Evolutionary conservation across 2,888 invertebrate species (phyloP).

Genomic region (Drosophila atripex): DNA sequence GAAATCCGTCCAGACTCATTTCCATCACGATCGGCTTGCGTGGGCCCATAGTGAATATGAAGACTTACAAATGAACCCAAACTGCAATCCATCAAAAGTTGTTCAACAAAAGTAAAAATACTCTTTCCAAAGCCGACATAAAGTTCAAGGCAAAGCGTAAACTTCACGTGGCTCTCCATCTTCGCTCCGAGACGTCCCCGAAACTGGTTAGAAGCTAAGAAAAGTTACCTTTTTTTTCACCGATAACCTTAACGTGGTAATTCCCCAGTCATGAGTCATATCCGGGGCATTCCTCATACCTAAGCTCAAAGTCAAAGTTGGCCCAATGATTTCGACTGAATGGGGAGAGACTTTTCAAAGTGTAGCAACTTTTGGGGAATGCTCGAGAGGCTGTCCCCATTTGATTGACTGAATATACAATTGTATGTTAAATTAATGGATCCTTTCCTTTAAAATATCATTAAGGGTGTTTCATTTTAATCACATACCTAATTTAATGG

Average conservation of each 20-base stretch:
- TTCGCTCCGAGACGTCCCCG: neutral
- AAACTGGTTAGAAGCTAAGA: slow-evolving; percentile 47
- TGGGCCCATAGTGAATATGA: slow-evolving; percentile 26
- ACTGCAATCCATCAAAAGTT: slow-evolving; percentile 58
- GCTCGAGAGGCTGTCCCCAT: neutral
- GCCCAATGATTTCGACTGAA: slow-evolving; percentile 24
- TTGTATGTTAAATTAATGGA: neutral
- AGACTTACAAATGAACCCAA: neutral
- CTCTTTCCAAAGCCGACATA: slow-evolving; percentile 11
- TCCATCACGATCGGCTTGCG: slow-evolving; percentile 26
- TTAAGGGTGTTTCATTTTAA: slow-evolving; percentile 19
- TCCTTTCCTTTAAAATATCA: slow-evolving; percentile 23
- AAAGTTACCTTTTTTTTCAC: slow-evolving; percentile 9
- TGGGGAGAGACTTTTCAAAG: neutral
- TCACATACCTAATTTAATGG: slow-evolving; percentile 28
- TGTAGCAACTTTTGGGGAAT: slow-evolving; percentile 19
- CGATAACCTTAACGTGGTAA: slow-evolving; percentile 9
- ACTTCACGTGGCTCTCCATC: slow-evolving; percentile 31
- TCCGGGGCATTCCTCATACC: slow-evolving; percentile 69
- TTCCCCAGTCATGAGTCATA: slow-evolving; percentile 57
- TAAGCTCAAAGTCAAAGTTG: slow-evolving; percentile 26
- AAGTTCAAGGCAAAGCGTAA: slow-evolving; percentile 46
- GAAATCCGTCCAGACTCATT: slow-evolving; percentile 8
- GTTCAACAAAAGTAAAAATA: slow-evolving; percentile 36
- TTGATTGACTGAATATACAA: slow-evolving; percentile 7